Evolutionary conservation across 2,888 invertebrate genomes (phyloP).

Genomic region (Sthenelais limicola): DNA sequence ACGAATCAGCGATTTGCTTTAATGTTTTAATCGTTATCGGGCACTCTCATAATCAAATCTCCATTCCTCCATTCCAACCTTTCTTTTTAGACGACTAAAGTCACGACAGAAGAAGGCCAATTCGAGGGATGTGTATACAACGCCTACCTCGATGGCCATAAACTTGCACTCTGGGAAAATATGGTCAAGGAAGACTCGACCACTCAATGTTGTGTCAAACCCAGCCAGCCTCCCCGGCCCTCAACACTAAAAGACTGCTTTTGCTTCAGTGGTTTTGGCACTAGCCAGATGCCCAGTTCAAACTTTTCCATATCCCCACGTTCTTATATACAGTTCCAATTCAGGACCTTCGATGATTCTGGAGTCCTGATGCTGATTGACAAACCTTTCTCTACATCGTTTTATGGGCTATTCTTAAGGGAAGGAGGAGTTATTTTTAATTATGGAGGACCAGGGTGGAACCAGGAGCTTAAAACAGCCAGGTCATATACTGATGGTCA

Average conservation of each 20-base stretch:
- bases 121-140: conserved; percentile 56
- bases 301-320: conserved; percentile 36
- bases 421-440: conserved; percentile 15
- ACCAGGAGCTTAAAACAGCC: conserved; percentile 10
- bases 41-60: too few relatives aligned
- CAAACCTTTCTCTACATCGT: conserved; percentile 2
- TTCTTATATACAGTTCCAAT: conserved; percentile 49
- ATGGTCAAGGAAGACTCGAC: conserved; percentile 41
- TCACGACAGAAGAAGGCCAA: conserved; percentile 6
- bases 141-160: conserved; percentile 46
- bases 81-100: conserved; percentile 44
- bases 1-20: too few relatives aligned
- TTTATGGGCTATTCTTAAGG: conserved; percentile 47
- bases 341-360: conserved; percentile 53
- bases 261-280: conserved; percentile 54
- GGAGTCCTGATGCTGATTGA: conserved; percentile 52
- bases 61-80: too few relatives aligned
- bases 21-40: too few relatives aligned
- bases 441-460: background rate
- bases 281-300: conserved; percentile 17
- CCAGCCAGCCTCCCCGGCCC: conserved; percentile 34
- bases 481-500: conserved; percentile 52
- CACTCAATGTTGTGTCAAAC: conserved; percentile 51
- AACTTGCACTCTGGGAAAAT: conserved; percentile 53
- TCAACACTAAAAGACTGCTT: conserved; percentile 40